A percentile compares a stretch with the other conserved stretches of the same genome.
phyloP scores from a whole-genome alignment of 2,888 invertebrate genomes.

The Ophonus ardosiacus region DNA sequence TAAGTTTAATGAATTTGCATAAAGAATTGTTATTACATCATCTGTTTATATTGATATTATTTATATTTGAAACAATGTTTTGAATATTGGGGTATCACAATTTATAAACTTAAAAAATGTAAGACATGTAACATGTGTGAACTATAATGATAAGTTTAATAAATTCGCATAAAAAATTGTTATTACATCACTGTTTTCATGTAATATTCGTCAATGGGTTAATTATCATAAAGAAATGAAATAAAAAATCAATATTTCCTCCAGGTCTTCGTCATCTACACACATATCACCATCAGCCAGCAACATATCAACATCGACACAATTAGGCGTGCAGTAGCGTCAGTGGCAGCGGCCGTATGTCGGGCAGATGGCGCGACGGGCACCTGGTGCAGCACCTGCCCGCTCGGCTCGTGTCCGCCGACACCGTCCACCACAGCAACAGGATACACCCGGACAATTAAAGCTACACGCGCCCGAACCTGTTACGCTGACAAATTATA shows the following conservation, averaged over 20 bases:
- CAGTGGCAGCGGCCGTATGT: conserved; percentile 11
- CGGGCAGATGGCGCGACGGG: conserved; percentile 11
- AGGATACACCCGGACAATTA: conserved; percentile 54
- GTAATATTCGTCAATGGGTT: background rate
- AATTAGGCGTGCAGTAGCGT: conserved; percentile 37
- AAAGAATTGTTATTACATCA: background rate
- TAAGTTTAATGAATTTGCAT: too few relatives aligned
- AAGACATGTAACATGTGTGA: too few relatives aligned
- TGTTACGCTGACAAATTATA: conserved; percentile 55
- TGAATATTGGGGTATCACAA: too few relatives aligned
- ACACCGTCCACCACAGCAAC: conserved; percentile 1
- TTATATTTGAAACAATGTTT: too few relatives aligned
- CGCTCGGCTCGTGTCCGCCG: conserved; percentile 16
- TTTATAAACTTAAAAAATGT: too few relatives aligned
- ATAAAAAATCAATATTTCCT: background rate
- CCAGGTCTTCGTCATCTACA: too few relatives aligned
- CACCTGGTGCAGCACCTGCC: conserved; percentile 47
- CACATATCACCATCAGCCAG: background rate
- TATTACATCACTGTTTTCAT: background rate
- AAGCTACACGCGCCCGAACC: conserved; percentile 49
- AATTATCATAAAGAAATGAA: background rate
- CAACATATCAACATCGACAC: conserved; percentile 17
- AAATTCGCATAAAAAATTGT: background rate
- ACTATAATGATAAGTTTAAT: too few relatives aligned
- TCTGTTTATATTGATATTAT: too few relatives aligned